These are phyloP conservation scores for Xiphorhynchus erythropygius DNA, from an alignment of 2,797 vertebrate genomes.

Conservation along the genomic window DNA sequence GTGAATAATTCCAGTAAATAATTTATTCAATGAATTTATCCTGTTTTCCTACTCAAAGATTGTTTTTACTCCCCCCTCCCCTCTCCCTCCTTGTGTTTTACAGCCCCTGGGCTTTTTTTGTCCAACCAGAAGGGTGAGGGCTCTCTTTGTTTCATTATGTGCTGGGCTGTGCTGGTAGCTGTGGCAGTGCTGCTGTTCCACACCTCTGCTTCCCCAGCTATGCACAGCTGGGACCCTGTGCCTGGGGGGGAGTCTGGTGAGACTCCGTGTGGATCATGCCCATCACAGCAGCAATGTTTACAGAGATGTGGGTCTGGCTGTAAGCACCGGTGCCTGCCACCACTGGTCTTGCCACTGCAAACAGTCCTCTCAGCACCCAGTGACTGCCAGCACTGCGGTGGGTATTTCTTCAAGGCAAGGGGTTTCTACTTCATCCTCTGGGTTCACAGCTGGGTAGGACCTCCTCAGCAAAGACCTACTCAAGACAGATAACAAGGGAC, in stretches of 20 bases:
- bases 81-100: background rate
- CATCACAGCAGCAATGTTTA: accelerated
- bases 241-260: background rate
- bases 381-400: background rate
- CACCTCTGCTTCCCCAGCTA: background rate
- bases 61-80: background rate
- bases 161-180: background rate
- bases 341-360: background rate
- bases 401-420: background rate
- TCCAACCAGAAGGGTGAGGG: background rate
- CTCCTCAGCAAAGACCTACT: background rate
- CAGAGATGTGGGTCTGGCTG: background rate
- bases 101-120: background rate
- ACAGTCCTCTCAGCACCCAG: background rate
- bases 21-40: constrained; percentile 61
- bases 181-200: accelerated
- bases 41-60: constrained; percentile 12
- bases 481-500: background rate
- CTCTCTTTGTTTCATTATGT: background rate
- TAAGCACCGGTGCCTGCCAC: background rate
- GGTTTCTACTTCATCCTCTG: background rate
- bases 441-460: background rate
- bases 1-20: constrained; percentile 68
- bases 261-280: background rate
- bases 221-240: background rate